phyloP scores from a whole-genome alignment of 2,888 invertebrate genomes.

The Lepas anatifera region DNA sequence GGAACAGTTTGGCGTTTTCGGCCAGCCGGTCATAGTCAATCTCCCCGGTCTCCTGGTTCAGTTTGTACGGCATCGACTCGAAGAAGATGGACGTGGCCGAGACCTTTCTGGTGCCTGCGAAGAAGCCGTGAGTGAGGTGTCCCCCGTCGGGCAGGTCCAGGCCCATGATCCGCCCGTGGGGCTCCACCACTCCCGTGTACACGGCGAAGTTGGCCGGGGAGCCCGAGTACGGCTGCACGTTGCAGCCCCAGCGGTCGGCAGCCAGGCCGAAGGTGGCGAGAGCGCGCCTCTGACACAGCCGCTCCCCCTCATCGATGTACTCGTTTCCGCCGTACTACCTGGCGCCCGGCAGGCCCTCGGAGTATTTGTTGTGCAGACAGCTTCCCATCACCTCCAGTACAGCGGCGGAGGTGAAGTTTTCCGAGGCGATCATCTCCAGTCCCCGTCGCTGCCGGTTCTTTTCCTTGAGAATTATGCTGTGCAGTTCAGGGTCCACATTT shows the following conservation, averaged over 20 bases:
- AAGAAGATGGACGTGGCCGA: conserved; percentile 97
- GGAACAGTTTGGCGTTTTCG: conserved; percentile 69
- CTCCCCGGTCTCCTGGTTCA: conserved; percentile 59
- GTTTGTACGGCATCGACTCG: conserved; percentile 96
- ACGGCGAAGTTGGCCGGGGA: conserved; percentile 96
- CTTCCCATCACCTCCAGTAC: conserved; percentile 37
- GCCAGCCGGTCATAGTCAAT: conserved; percentile 86
- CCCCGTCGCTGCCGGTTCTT: conserved; percentile 37
- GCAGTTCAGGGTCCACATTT: background rate
- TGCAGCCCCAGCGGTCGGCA: conserved; percentile 86
- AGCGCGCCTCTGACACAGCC: conserved; percentile 73
- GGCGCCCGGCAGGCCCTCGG: conserved; percentile 33
- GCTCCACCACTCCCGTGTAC: conserved; percentile 77
- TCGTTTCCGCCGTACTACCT: conserved; percentile 98
- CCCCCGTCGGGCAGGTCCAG: conserved; percentile 94
- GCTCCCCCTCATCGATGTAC: conserved; percentile 74
- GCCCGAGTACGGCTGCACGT: conserved; percentile 93
- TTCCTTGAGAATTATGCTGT: background rate
- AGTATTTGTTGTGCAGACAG: conserved; percentile 42
- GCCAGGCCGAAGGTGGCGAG: conserved; percentile 68
- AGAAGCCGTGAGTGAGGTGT: conserved; percentile 82
- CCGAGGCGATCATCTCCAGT: conserved; percentile 45
- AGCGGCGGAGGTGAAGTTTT: conserved; percentile 32
- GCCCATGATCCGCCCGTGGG: conserved; percentile 90
- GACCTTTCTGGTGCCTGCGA: conserved; percentile 70